Base-by-base conservation (phyloP, 1,140 invertebrate species). In the Pseudomyrmex pallidus region DNA sequence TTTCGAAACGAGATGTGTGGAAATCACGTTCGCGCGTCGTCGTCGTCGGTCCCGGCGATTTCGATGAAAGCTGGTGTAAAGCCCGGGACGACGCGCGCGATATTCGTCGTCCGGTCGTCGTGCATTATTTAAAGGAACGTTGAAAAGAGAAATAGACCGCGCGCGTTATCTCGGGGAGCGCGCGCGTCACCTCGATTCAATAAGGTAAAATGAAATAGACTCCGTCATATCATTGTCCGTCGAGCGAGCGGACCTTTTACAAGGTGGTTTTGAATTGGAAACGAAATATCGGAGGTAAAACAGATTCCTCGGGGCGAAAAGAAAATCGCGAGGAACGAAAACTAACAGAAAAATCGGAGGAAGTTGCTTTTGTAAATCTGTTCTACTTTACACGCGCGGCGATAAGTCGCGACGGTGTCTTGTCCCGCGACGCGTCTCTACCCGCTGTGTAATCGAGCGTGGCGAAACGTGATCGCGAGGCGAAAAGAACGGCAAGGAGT, bases 381-480 rank as follows among this genome's bases (percentile, higher is more conserved):
- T 74, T 54, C 25, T 48, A 20, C 70, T 82, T 82, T 50, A 64
- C 48, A 59, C 57, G 46, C 48, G 68, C 57, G 46, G 25, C 78
- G 62, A 15, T 62, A 63, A 54, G 46, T 82, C 25, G 57, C 68
- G 70, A 64, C 46, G 50, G 48, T 82, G 68, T 54, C 56, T 61
- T 35, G 9, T 15, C 35, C 35, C 35, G 35, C 25, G 48, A 52
- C 54, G 67, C 20, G 15, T 56, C n/a, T 56, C 25, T 74, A 25
- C 56, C 46, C 13, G 73, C 61, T 15, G 62, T 48, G 82, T 74
- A 78, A 66, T 83, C 57, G 72, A 77, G 61, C 72, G 59, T 72
- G 78, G 17, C 52, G 22, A 44, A 44, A 83, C 72, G 82, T 66
- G 73, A 83, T 77, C 82, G 73, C 9, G 35, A 44, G 22, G 22